Percentiles rank a stretch among this genome's conserved stretches.
Evolutionary conservation across 1,140 invertebrate species (phyloP).

Genomic region (Ectropis grisescens): DNA sequence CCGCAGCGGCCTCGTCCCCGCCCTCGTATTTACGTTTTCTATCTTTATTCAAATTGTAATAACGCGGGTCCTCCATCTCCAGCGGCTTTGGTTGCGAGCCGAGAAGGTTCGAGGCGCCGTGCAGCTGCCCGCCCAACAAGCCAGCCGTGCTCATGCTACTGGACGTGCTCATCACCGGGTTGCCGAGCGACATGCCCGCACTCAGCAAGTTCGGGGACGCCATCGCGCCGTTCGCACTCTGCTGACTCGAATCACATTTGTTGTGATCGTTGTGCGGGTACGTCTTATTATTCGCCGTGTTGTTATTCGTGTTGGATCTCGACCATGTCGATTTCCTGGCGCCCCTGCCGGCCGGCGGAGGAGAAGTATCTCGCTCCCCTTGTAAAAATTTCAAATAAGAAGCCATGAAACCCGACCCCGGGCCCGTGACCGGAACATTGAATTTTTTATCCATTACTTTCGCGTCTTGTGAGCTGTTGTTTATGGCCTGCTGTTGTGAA

Average conservation of each 20-base stretch:
- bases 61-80: conserved; percentile 77
- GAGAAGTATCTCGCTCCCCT: conserved; percentile 83
- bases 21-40: conserved; percentile 78
- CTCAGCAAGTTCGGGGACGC: conserved; percentile 35
- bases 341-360: conserved; percentile 76
- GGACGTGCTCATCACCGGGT: conserved; percentile 40
- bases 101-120: conserved; percentile 46
- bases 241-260: conserved; percentile 39
- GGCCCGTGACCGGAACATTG: conserved; percentile 71
- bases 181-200: conserved; percentile 40
- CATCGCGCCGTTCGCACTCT: conserved; percentile 62
- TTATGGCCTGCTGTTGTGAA: conserved; percentile 65
- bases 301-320: conserved; percentile 63
- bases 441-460: conserved; percentile 71
- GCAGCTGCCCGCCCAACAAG: conserved; percentile 41
- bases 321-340: conserved; percentile 77
- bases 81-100: conserved; percentile 46
- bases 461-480: conserved; percentile 59
- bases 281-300: conserved; percentile 44
- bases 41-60: conserved; percentile 81
- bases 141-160: conserved; percentile 41
- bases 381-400: conserved; percentile 88
- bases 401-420: conserved; percentile 84
- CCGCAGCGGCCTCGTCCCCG: conserved; percentile 73
- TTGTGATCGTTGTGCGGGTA: conserved; percentile 47